Conservation (phyloP, 2,888 invertebrate species). For the Penaeus monodon region DNA sequence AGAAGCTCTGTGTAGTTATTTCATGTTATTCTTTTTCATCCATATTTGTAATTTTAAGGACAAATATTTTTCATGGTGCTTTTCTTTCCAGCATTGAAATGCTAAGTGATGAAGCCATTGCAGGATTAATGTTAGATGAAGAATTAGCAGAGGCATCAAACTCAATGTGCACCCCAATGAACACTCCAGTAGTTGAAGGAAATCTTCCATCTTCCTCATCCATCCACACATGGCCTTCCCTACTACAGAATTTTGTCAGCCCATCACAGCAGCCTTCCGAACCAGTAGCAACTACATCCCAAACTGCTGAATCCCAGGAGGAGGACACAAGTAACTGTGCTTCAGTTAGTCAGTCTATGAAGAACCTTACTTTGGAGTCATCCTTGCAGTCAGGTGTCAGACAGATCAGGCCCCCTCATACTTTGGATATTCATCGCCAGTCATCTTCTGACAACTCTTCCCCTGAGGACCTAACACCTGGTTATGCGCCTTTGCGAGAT, state of each 20-base stretch:
- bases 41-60: background rate
- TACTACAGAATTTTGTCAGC: constrained; percentile 25
- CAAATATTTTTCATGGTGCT: background rate
- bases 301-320: background rate
- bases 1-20: too few species aligned
- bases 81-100: constrained; percentile 63
- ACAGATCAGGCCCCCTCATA: constrained; percentile 35
- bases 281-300: constrained; percentile 6
- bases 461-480: constrained; percentile 60
- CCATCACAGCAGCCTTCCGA: background rate
- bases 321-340: constrained; percentile 4
- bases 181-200: constrained; percentile 29
- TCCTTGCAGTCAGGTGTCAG: constrained; percentile 14
- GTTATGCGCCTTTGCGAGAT: constrained; percentile 59
- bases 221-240: constrained; percentile 26
- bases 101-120: constrained; percentile 65
- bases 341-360: constrained; percentile 28
- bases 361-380: constrained; percentile 23
- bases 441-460: constrained; percentile 58
- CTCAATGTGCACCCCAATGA: constrained; percentile 37
- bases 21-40: too few species aligned
- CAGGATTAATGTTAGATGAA: constrained; percentile 64
- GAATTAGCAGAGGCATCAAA: constrained; percentile 47
- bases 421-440: constrained; percentile 10
- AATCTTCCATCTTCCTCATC: background rate